Base-by-base conservation (phyloP, 2,113 vertebrate species). In the Taurulus bubalis region DNA sequence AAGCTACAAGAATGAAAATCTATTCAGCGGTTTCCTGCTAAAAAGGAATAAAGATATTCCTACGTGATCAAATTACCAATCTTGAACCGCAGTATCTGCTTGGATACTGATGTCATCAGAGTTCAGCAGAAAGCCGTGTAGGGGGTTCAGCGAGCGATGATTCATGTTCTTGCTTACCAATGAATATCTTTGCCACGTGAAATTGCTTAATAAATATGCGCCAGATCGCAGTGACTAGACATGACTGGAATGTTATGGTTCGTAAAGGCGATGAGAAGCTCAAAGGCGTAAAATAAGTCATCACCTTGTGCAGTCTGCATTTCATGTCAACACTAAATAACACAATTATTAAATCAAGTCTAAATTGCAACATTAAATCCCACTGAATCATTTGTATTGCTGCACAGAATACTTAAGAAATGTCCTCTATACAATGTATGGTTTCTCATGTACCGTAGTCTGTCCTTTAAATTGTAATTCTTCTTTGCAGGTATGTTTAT, bases 201-300 rank as follows among this genome's bases (percentile, higher is more conserved):
- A 91, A 91, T 87, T 87, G 79, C 49, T 82, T 83, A 79, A 90
- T 91, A 91, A 93, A 91, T 90, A 90, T 88, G 59, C 76, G 2
- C 47, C 49, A 69, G 63, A 75, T 70, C 3, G 58, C 81, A 24
- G 67, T 34, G 49, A 86, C 47, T 14, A 30, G 36, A 67, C 86
- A 75, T 80, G 82, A 80, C 80, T 82, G 64, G 85, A 78, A 83
- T 93, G 84, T 83, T 84, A 88, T 72, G 71, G 58, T 58, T 84
- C 16, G 65, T 78, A 75, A 71, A 78, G 70, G 30, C 20, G 20
- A 63, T 53, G 24, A 9, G 74, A 80, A 51, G 66, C 82, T 73
- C 71, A 59, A 28, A 79, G 69, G 58, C 79, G 71, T 70, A 30
- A 69, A 74, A 87, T 76, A 77, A 76, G 68, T 74, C 73, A 75